Evolutionary conservation across 2,113 vertebrate genomes (phyloP), one percentile per base, ranked within the genome.

Genomic region (Onychostoma macrolepis): DNA sequence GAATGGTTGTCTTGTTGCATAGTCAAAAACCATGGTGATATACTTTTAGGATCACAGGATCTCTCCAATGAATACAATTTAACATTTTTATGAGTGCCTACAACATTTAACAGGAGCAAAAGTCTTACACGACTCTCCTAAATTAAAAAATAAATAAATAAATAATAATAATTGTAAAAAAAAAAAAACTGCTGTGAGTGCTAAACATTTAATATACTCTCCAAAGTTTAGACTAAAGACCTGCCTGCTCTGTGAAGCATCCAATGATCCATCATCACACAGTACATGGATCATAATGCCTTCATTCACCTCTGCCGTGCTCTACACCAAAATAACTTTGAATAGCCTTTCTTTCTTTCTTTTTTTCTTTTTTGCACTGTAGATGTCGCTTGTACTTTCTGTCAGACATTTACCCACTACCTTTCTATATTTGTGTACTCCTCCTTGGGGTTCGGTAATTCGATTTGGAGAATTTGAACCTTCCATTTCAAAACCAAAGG

Each of bases 261-360:
- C 19, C 28, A 80, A 26, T 58, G 19, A 58, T 36, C 50, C n/a
- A n/a, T n/a, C 28, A 58, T 80, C 11, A 79, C 2, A 79, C 77
- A 53, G 19, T 30, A 21, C 19, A 33, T 48, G 43, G 8, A 48
- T 33, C 28, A 30, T 71, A 2, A 17, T 30, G 45, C 50, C 48
- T 79, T 79, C 77, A 56, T 80, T 58, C 38, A 15, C n/a, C 41
- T 28, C 74, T 76, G 24, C 41, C 26, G n/a, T 75, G 41, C 67
- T 71, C 67, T 36, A 38, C 7, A 30, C 26, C 41, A 53, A 7
- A 45, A 77, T 1, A 8, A 6, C 4, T 50, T 48, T 50, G 69
- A 72, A 11, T 5, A 38, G 36, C 69, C 8, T 11, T 50, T 33
- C 30, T 33, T n/a, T n/a, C n/a, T 1, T 33, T 33, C 4, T 36